Conservation (phyloP, 2,113 vertebrate species). For the Dinomys branickii region DNA sequence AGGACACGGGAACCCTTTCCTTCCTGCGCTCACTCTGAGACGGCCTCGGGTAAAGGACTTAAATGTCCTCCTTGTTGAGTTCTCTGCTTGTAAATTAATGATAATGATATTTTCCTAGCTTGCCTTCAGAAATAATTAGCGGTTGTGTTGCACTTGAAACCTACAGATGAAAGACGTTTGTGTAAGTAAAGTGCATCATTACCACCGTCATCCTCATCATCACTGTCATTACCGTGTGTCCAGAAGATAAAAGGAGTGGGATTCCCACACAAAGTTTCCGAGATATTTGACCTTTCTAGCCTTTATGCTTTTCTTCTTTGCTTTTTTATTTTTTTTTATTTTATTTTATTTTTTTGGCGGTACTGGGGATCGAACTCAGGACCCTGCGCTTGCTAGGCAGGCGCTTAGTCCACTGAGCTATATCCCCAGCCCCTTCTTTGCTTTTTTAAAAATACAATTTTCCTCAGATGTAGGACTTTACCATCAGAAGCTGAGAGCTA, state of each 20-base stretch:
- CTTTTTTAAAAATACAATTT: neutral
- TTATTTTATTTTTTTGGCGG: too few relatives aligned
- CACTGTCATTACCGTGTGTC: slow-evolving; percentile 26
- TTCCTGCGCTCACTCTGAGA: neutral
- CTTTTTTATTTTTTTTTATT: too few relatives aligned
- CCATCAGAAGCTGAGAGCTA: neutral
- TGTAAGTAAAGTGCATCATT: neutral
- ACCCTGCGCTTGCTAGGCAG: too few relatives aligned
- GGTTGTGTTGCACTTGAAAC: slow-evolving; percentile 44
- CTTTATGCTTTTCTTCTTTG: neutral
- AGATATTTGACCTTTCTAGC: neutral
- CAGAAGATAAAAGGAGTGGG: slow-evolving; percentile 52
- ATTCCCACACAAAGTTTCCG: slow-evolving; percentile 43
- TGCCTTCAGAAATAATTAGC: slow-evolving; percentile 71
- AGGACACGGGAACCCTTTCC: neutral
- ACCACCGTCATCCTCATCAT: neutral
- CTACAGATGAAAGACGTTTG: slow-evolving; percentile 67
- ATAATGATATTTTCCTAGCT: slow-evolving; percentile 71
- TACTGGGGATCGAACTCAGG: too few relatives aligned
- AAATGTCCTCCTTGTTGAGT: slow-evolving; percentile 51
- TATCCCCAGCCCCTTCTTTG: too few relatives aligned
- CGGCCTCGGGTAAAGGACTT: slow-evolving; percentile 38
- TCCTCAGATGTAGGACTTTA: neutral
- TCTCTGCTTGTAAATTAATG: slow-evolving; percentile 45
- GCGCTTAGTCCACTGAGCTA: too few relatives aligned